Conservation (phyloP, 35 echinoderm and acorn worm species). For the Chiridota heheva region DNA sequence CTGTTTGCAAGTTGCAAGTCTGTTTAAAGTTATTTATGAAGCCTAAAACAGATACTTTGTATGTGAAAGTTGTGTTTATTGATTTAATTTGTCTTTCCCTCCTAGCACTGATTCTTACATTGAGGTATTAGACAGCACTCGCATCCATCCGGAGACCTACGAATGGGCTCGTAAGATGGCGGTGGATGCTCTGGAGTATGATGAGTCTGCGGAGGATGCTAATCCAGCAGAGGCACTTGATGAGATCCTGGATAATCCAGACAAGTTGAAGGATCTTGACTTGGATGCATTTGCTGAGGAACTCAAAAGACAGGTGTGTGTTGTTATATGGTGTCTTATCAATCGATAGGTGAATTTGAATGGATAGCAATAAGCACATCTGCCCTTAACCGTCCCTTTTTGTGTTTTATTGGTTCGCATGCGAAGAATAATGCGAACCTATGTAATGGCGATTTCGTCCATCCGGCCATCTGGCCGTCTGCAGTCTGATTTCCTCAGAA, state of each 20-base stretch:
- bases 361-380: too few species aligned
- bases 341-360: not conserved
- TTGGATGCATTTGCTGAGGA: conserved; percentile 98
- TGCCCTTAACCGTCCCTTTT: too few species aligned
- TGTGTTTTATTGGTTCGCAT: too few species aligned
- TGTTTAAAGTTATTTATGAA: too few species aligned
- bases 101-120: conserved; percentile 90
- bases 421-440: too few species aligned
- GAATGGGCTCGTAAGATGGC: conserved; percentile 99
- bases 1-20: too few species aligned
- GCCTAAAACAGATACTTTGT: too few species aligned
- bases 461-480: too few species aligned
- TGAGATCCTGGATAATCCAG: conserved; percentile 97
- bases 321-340: not conserved
- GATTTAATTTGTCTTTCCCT: not conserved
- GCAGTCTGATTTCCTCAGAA: too few species aligned
- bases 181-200: conserved; percentile 96
- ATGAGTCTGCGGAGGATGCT: conserved; percentile 83
- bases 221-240: conserved; percentile 92
- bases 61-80: too few species aligned
- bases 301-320: conserved; percentile 93
- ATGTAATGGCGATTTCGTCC: too few species aligned
- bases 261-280: conserved; percentile 95
- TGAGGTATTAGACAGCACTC: conserved; percentile 90
- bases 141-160: conserved; percentile 97